Evolutionary conservation across 1,140 invertebrate genomes (phyloP), one percentile per base, ranked within the genome.

Genomic region (Drosophila pandora): DNA sequence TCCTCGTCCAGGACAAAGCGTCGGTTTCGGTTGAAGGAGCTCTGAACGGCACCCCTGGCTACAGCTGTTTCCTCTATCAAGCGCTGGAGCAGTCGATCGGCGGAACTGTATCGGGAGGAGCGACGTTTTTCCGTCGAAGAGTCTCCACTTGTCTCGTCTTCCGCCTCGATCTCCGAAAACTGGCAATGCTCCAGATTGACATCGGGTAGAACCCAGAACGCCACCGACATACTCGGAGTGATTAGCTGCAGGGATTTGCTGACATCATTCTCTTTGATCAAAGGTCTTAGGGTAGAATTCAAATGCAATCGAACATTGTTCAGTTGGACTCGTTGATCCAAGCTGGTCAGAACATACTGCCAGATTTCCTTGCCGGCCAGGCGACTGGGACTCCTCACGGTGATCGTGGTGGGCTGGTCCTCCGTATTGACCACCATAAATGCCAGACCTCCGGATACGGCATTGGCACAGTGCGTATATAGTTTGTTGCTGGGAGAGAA

Each of bases 341-440:
- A 25, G 1, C 71, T 55, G 4, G 80, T 90, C 0, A 91, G 37
- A 0, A 87, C 78, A 55, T 90, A 91, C 43, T 91, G 72, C 87
- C 89, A 91, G 9, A 90, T 68, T 10, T 91, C 90, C 12, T 76
- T 77, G 56, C 74, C 80, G 5, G 65, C 23, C 8, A 90, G 41
- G n/a, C 58, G 71, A n/a, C 48, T 82, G 23, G 69, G n/a, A 28
- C 83, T 87, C 5, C 76, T 65, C 10, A 90, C 67, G 0, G 87
- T 75, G 5, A 91, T 90, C 8, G 89, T 76, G 0, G 71, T 60
- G 1, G 77, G 62, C 39, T 79, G 63, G 2, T 91, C 83, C 41
- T 90, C 83, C 0, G 77, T 90, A 45, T 91, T 91, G 25, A 91
- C 77, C 32, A 91, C 88, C 90, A 91, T 91, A 13, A 91, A 88